Evolutionary conservation across 1,140 invertebrate species (phyloP).

Genomic region (Chrysoperla carnea): DNA sequence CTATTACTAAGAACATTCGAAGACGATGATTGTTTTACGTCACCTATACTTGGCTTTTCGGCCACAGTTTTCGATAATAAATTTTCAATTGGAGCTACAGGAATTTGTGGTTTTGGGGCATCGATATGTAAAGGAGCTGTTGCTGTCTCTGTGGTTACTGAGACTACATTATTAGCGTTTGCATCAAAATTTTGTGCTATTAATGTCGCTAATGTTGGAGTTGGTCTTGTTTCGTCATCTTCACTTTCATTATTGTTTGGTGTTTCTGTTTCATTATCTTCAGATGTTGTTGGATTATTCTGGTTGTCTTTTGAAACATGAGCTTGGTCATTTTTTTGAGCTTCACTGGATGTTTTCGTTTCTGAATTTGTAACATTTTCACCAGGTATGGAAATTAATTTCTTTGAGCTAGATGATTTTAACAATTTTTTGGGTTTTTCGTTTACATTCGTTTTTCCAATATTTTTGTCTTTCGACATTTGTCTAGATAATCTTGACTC

Average conservation of each 20-base stretch:
- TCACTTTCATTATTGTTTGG: not conserved
- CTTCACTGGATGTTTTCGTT: not conserved
- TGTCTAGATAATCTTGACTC: not conserved
- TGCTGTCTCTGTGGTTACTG: constrained; percentile 17
- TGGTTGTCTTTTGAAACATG: not conserved
- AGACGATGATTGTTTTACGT: too few relatives aligned
- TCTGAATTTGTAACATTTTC: not conserved
- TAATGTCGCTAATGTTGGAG: not conserved
- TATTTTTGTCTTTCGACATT: not conserved
- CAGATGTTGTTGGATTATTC: constrained; percentile 2
- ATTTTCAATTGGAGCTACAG: not conserved
- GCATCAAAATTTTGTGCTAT: not conserved
- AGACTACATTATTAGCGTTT: constrained; percentile 12
- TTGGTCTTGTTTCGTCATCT: not conserved
- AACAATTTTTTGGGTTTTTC: not conserved
- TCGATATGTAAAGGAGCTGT: constrained; percentile 20
- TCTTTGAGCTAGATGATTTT: not conserved
- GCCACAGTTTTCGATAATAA: not conserved
- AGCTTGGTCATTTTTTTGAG: not conserved
- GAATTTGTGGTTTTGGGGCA: constrained; percentile 7
- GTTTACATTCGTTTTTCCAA: not conserved
- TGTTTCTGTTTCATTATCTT: constrained; percentile 2
- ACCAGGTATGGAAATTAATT: not conserved
- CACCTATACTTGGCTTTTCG: too few relatives aligned
- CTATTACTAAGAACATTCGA: too few relatives aligned